phyloP scores from a whole-genome alignment of 2,888 invertebrate species.

The Drosophila helvetica region DNA sequence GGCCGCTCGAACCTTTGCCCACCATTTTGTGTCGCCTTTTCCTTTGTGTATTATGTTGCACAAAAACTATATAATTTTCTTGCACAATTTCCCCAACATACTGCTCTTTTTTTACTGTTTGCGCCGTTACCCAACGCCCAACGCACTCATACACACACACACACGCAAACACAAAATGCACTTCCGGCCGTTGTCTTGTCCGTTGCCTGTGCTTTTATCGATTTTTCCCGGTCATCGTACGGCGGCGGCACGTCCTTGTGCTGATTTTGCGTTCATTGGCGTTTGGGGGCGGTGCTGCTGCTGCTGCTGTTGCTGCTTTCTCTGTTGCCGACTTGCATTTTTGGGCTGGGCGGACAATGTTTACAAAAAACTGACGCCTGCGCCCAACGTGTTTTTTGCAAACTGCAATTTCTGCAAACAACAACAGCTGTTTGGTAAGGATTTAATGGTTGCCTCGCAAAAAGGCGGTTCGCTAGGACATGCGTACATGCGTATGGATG shows the following conservation, averaged over 20 bases:
- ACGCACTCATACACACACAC: background rate
- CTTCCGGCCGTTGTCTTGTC: slow-evolving; percentile 60
- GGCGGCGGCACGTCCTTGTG: slow-evolving; percentile 76
- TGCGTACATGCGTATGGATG: background rate
- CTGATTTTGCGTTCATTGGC: slow-evolving; percentile 73
- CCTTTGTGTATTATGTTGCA: background rate
- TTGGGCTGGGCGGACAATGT: slow-evolving; percentile 61
- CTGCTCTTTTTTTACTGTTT: slow-evolving; percentile 12
- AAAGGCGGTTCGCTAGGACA: background rate
- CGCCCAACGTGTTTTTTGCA: slow-evolving; percentile 38
- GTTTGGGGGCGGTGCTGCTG: slow-evolving; percentile 46
- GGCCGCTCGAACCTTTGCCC: slow-evolving; percentile 65
- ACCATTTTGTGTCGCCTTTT: slow-evolving; percentile 69
- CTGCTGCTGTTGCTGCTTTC: slow-evolving; percentile 34
- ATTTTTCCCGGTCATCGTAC: slow-evolving; percentile 69
- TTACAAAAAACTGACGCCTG: slow-evolving; percentile 62
- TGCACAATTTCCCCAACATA: background rate
- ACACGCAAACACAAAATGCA: slow-evolving; percentile 53
- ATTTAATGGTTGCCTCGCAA: background rate
- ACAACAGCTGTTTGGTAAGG: slow-evolving; percentile 33
- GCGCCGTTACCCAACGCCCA: slow-evolving; percentile 34
- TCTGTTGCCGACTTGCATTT: slow-evolving; percentile 30
- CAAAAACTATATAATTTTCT: slow-evolving; percentile 36
- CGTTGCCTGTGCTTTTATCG: slow-evolving; percentile 72
- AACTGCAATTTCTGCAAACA: slow-evolving; percentile 45